Base-by-base conservation (phyloP, 2,888 invertebrate species). In the Marronus borbonicus region DNA sequence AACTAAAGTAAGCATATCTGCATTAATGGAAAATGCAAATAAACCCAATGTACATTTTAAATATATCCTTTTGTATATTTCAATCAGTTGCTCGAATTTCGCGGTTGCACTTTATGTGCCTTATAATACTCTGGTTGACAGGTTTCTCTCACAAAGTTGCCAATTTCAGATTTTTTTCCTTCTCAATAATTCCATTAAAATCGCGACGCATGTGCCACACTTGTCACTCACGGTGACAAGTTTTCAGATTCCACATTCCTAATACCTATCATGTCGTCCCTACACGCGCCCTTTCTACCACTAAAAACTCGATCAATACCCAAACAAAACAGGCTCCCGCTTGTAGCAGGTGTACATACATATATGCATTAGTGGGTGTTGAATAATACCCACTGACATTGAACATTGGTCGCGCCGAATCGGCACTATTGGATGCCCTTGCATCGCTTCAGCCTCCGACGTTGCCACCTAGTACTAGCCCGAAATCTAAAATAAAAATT, bases 321-420 rank as follows among this genome's bases (percentile, higher is more conserved):
- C 76, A 55, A 76, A 77, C 49, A 62, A 72, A 77, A 72, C 77
- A 77, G 65, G 77, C 44, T 52, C 49, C 17, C 60, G 74, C 65
- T 76, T 70, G 79, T 76, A 70, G 76, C 82, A 83, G 82, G 80
- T 81, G 81, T 81, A 83, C 84, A 84, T 85, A 83, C 83, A 85
- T 84, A 83, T 84, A 85, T 85, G 84, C 84, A 85, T 85, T 83
- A 84, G 81, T 83, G 83, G 82, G 83, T 83, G 82, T 60, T 60
- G 72, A 74, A 74, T 74, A 60, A 70, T 74, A 44, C 28, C 44
- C 28, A 24, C 20, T 74, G 62, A 74, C 44, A 74, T 44, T 39
- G 44, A 74, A 49, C 60, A 62, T 62, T 60, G 44, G 60, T 49
- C 24, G 60, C 31, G 8, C 72, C 55, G 28, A 12, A 74, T 49